phyloP scores from a whole-genome alignment of 2,797 vertebrate species.

The Acanthiza pusilla region DNA sequence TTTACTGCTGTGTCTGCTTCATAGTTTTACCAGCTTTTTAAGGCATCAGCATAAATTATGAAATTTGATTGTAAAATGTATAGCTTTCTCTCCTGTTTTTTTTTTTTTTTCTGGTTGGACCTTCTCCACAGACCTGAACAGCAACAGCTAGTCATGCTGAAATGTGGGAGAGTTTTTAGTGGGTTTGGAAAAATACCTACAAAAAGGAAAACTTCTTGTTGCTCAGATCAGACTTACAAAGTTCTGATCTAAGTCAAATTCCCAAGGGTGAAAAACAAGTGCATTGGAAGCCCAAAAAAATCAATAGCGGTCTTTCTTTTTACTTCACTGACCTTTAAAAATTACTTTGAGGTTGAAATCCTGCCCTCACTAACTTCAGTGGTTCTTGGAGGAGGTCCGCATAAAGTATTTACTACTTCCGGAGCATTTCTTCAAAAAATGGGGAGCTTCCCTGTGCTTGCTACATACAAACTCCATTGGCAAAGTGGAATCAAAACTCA shows the following conservation, averaged over 20 bases:
- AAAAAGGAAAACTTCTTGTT: background rate
- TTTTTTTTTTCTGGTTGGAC: conserved; percentile 17
- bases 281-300: background rate
- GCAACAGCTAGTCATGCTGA: background rate
- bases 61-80: conserved; percentile 27
- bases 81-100: conserved; percentile 9
- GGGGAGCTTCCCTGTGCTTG: background rate
- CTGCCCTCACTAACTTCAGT: background rate
- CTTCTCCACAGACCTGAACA: background rate
- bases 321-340: background rate
- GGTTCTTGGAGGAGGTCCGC: background rate
- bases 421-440: background rate
- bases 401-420: background rate
- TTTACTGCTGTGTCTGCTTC: no score
- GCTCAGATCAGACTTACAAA: background rate
- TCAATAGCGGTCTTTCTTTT: background rate
- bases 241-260: background rate
- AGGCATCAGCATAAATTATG: background rate
- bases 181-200: conserved; percentile 24
- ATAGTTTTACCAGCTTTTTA: no score
- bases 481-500: background rate
- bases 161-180: conserved; percentile 12
- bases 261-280: conserved; percentile 6
- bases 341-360: background rate
- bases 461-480: background rate